Evolutionary conservation across 2,113 vertebrate genomes (phyloP), one percentile per base, ranked within the genome.

Genomic region (Bujurquina vittata): DNA sequence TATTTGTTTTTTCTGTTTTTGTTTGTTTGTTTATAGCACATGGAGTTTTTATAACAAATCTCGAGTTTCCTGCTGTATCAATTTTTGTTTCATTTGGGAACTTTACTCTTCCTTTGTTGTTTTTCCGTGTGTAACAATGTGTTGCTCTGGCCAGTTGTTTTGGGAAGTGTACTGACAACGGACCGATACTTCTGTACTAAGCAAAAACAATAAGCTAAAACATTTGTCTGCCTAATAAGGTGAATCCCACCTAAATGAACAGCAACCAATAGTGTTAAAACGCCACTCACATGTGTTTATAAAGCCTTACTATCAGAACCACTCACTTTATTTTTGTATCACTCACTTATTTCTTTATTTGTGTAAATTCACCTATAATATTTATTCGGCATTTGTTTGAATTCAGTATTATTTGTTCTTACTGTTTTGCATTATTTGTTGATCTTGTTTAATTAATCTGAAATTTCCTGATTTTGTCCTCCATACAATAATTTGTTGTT

Each of bases 401-500:
- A 59, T 73, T 75, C 23, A 52, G 40, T 31, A 59, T 79, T 84
- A 10, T 29, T 54, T 31, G 7, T 74, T 43, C 5, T 31, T 46
- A 35, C 1, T 79, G 7, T 57, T 35, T n/a, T 61, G 6, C 49
- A 61, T 76, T 83, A 37, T 62, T 61, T 9, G 15, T 54, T 54
- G 3, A 63, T 75, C 33, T 26, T 56, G 3, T 60, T 75, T 62
- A 1, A 81, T 73, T 67, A 33, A 79, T 40, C 5, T 43, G 17
- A 37, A 61, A 43, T 60, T 83, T 74, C 46, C 10, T 76, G 72
- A 63, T 88, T 79, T 77, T 82, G 78, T 83, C 77, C 84, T 85
- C 57, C 55, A 73, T 80, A 83, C n/a, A 59, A 33, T 62, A 11
- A 15, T 2, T 10, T 2, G 26, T 54, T 33, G 3, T 60, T 56